These are phyloP conservation scores for Catostomus latipinnis DNA, from an alignment of 2,797 vertebrate genomes.

Conservation along the genomic window DNA sequence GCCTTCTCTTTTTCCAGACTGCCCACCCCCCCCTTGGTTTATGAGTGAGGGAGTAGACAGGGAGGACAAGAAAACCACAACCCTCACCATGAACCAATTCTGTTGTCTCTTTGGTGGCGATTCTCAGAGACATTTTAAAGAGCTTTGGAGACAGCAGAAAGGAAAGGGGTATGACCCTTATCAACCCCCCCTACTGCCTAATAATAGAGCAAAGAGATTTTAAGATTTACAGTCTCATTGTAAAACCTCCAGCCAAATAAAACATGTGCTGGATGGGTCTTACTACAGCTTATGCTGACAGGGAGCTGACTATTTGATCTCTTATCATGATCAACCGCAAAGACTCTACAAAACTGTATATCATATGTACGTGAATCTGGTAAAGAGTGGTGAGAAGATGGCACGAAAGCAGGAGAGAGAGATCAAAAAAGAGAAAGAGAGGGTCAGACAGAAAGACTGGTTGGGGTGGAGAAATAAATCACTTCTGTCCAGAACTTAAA, in stretches of 20 bases:
- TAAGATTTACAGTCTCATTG: conserved; percentile 30
- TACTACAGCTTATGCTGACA: conserved; percentile 31
- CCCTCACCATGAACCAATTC: conserved; percentile 7
- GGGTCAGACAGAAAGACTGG: conserved; percentile 27
- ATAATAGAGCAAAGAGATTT: conserved; percentile 10
- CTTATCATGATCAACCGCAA: conserved; percentile 29
- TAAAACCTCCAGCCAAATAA: conserved; percentile 42
- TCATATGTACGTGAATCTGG: conserved; percentile 3
- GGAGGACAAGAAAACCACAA: conserved; percentile 30
- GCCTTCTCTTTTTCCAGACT: background rate
- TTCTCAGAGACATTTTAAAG: conserved; percentile 38
- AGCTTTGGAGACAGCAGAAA: conserved; percentile 40
- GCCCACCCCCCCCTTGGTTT: conserved; percentile 11
- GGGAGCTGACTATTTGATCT: conserved; percentile 18
- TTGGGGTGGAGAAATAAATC: conserved; percentile 44
- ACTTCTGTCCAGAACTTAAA: conserved; percentile 44
- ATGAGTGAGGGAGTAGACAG: conserved; percentile 28
- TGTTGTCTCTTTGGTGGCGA: conserved; percentile 3
- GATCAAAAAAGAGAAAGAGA: conserved; percentile 33
- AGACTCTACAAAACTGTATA: background rate
- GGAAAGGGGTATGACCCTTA: conserved; percentile 19
- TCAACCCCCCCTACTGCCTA: conserved; percentile 20
- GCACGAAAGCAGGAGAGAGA: background rate
- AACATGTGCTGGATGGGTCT: conserved; percentile 27
- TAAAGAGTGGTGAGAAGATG: conserved; percentile 7